Conservation (phyloP, 1,140 invertebrate species). For the Bombus waltoni region DNA sequence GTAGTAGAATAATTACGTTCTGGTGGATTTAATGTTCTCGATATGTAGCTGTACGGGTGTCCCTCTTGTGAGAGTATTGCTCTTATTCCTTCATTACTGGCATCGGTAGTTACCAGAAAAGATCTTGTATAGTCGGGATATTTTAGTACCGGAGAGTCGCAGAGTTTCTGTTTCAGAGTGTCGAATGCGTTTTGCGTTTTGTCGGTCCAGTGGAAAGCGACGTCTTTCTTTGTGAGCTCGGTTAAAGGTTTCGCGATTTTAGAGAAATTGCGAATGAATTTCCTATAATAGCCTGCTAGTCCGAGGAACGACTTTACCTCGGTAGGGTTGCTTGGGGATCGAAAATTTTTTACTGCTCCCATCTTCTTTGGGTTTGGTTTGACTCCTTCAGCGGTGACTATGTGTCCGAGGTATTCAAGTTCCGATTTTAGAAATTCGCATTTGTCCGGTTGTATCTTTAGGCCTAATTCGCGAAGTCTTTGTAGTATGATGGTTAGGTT, state of each 20-base stretch:
- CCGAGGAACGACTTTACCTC: background rate
- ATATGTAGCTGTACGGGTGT: background rate
- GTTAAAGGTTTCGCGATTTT: background rate
- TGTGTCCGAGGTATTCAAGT: conserved; percentile 6
- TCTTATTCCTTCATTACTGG: background rate
- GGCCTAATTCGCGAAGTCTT: background rate
- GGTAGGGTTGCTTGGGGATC: background rate
- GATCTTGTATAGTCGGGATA: background rate
- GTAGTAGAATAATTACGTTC: background rate
- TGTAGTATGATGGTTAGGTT: background rate
- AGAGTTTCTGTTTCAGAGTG: background rate
- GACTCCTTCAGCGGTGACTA: background rate
- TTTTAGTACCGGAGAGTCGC: background rate
- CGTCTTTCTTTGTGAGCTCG: background rate
- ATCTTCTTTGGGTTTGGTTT: conserved; percentile 9
- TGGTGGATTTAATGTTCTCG: background rate
- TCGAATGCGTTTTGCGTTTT: background rate
- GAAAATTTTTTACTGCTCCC: background rate
- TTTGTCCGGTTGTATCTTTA: conserved; percentile 1
- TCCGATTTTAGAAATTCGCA: background rate
- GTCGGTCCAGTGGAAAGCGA: no score
- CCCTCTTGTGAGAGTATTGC: background rate
- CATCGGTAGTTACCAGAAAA: background rate
- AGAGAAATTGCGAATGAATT: background rate
- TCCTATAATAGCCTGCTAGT: conserved; percentile 16